Evolutionary conservation across 1,140 invertebrate genomes (phyloP), one percentile per base, ranked within the genome.

Genomic region (Drosophila elegans): DNA sequence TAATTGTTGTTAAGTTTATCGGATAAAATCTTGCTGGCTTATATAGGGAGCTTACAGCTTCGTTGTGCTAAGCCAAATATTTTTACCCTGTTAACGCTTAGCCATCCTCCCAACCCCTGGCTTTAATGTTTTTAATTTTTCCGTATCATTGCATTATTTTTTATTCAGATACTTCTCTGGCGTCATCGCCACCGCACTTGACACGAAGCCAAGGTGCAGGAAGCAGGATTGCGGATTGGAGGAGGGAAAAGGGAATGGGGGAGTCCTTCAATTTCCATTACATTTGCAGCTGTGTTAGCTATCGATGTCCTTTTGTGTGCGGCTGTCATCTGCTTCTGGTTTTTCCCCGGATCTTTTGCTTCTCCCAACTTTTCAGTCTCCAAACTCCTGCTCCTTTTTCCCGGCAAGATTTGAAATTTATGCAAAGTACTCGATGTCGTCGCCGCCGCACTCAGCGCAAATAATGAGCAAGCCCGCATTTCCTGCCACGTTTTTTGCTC

Each of bases 391-490:
- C 55, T 55, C 41, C 38, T 73, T 76, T 67, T 74, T 36, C 51
- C 59, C 60, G 57, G 61, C 66, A 84, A 86, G 82, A 86, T 86
- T 86, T 76, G 60, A 86, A 89, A 89, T 89, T 89, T 89, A 89
- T 89, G 84, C 84, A 89, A 89, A 89, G 84, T 80, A 89, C 84
- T 89, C 80, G 72, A 79, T 71, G 83, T 82, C 78, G 76, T 80
- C 74, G 75, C 76, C 75, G 81, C 81, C 73, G 77, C 80, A 89
- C 85, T 89, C 84, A 89, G 77, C 80, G 64, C 84, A 84, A 89
- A 89, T 89, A 89, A 89, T 89, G 84, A 89, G 84, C 84, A 84
- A 89, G 84, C 84, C 82, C 84, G 84, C 80, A 89, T 89, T 89
- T 89, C 84, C 84, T 89, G 84, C 84, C 84, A 89, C 84, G 84